phyloP scores from a whole-genome alignment of 2,113 vertebrate species.

The Carettochelys insculpta region DNA sequence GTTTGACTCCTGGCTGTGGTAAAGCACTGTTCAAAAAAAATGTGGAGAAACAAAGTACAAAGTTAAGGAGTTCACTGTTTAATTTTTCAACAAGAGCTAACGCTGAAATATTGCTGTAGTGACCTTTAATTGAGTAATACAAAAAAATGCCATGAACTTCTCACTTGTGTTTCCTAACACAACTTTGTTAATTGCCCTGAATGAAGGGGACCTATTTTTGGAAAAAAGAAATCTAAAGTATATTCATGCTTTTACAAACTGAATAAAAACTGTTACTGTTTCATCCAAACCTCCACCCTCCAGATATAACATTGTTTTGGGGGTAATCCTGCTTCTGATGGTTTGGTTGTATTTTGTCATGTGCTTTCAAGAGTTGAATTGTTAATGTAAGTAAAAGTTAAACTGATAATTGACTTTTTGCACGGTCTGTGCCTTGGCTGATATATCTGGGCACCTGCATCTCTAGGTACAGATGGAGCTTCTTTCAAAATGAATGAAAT shows the following conservation, averaged over 20 bases:
- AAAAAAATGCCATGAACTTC: not conserved
- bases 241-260: not conserved
- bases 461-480: not conserved
- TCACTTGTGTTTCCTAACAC: not conserved
- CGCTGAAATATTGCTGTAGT: constrained; percentile 20
- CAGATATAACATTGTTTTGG: not conserved
- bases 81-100: constrained; percentile 2
- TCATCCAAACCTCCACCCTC: not conserved
- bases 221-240: not conserved
- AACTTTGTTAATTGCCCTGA: not conserved
- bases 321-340: not conserved
- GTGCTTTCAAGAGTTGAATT: not conserved
- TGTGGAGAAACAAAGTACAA: not conserved
- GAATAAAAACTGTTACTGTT: not conserved
- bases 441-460: not conserved
- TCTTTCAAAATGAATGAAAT: not conserved
- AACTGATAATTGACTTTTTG: not conserved
- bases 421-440: not conserved
- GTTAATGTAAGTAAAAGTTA: not conserved
- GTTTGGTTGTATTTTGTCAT: not conserved
- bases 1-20: constrained; percentile 51
- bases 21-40: constrained; percentile 5
- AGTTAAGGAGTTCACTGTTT: not conserved
- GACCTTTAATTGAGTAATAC: constrained; percentile 28
- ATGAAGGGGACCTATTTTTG: not conserved